Conservation (phyloP, 2,797 vertebrate species). For the Mus caroli region DNA sequence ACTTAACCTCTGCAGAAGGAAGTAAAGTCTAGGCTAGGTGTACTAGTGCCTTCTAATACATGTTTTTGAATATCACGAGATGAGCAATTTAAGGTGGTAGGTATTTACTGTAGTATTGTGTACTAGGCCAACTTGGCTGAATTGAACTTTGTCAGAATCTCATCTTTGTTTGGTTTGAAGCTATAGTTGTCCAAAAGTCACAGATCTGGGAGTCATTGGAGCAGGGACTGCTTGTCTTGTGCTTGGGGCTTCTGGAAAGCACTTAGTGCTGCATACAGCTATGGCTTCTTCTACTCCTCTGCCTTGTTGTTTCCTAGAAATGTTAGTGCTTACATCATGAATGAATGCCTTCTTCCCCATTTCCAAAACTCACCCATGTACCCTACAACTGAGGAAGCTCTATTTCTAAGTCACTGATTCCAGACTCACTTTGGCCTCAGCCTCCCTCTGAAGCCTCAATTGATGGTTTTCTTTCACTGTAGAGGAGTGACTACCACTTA, state of each 20-base stretch:
- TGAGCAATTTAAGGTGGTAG: background rate
- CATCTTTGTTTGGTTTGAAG: background rate
- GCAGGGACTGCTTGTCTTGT: fast-evolving
- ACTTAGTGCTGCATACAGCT: background rate
- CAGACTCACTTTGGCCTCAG: background rate
- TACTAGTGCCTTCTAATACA: background rate
- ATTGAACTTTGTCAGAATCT: background rate
- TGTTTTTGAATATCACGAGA: background rate
- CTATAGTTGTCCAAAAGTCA: background rate
- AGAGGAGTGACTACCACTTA: background rate
- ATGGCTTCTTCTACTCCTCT: background rate
- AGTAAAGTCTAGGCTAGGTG: background rate
- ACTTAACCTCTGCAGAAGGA: background rate
- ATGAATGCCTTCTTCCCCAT: background rate
- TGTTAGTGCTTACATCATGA: background rate
- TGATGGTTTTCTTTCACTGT: background rate
- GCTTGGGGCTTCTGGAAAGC: background rate
- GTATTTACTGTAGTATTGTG: background rate
- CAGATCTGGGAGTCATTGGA: background rate
- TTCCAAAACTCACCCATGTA: background rate
- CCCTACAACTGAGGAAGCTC: background rate
- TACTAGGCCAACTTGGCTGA: background rate
- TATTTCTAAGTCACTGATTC: background rate
- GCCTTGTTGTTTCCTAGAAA: background rate
- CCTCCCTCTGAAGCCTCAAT: background rate